Conservation (phyloP, 1,140 invertebrate genomes). For the Drosophila pseudoobscura region DNA sequence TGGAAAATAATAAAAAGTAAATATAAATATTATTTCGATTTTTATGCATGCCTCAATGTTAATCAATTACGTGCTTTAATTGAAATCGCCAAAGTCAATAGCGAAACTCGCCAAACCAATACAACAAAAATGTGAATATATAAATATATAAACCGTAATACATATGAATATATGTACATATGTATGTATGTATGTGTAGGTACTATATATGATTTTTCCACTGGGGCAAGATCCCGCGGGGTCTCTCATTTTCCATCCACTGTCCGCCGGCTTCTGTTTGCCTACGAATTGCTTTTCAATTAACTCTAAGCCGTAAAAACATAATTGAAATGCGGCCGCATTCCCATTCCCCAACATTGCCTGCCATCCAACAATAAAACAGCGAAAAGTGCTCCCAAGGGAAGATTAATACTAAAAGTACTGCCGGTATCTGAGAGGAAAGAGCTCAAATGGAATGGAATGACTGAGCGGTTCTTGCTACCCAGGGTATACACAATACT, state of each 20-base stretch:
- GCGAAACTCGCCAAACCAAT: conserved; percentile 29
- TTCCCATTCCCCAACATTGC: not conserved
- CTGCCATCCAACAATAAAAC: conserved; percentile 11
- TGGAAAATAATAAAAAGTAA: conserved; percentile 71
- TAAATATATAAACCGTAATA: conserved; percentile 2
- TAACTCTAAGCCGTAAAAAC: conserved; percentile 71
- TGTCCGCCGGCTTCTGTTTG: conserved; percentile 47
- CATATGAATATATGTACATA: conserved; percentile 13
- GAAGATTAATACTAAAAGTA: not conserved
- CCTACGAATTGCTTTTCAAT: conserved; percentile 73
- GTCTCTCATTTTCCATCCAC: too few species aligned
- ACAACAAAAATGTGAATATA: conserved; percentile 14
- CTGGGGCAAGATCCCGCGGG: conserved; percentile 34
- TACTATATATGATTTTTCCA: conserved; percentile 73
- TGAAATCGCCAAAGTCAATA: conserved; percentile 77
- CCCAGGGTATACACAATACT: too few species aligned
- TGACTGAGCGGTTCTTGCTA: too few species aligned
- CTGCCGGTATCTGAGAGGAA: too few species aligned
- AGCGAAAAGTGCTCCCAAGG: not conserved
- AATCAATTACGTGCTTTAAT: conserved; percentile 81
- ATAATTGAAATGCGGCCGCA: conserved; percentile 53
- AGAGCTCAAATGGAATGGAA: too few species aligned
- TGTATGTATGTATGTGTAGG: conserved; percentile 28
- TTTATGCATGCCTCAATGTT: conserved; percentile 61
- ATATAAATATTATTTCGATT: conserved; percentile 76